Percentiles rank a stretch among this genome's conserved stretches.
Conservation (phyloP, 2,888 invertebrate species). For the Drosophila anomelani region DNA sequence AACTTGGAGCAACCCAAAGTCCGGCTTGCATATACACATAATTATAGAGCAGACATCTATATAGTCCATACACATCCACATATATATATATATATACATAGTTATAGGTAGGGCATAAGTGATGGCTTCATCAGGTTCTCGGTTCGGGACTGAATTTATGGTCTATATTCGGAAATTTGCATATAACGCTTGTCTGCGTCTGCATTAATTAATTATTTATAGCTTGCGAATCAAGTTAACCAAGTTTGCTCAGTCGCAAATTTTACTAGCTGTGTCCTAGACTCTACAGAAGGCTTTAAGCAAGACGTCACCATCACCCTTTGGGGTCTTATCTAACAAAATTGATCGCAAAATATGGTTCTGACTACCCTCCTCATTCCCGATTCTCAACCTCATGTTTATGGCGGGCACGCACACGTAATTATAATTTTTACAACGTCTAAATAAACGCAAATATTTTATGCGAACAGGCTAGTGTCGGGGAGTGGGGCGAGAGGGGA, state of each 20-base stretch:
- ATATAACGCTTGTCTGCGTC: constrained; percentile 55
- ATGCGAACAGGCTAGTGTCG: constrained; percentile 55
- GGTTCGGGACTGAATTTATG: constrained; percentile 62
- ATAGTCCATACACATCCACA: not conserved
- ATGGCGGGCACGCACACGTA: constrained; percentile 73
- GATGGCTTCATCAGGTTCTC: constrained; percentile 70
- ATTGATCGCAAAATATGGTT: constrained; percentile 75
- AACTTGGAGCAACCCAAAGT: constrained; percentile 35
- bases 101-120: constrained; percentile 37
- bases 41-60: constrained; percentile 21
- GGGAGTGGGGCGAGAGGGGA: not conserved
- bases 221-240: constrained; percentile 65
- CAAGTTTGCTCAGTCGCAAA: constrained; percentile 66
- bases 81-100: not conserved
- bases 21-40: constrained; percentile 21
- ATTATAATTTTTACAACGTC: constrained; percentile 81
- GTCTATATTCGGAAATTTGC: constrained; percentile 77
- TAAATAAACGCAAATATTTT: constrained; percentile 77
- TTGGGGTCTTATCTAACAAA: constrained; percentile 67
- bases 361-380: constrained; percentile 26
- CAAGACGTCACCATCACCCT: constrained; percentile 39
- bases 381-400: constrained; percentile 40
- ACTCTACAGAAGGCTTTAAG: constrained; percentile 26
- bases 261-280: constrained; percentile 40
- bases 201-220: constrained; percentile 80